Evolutionary conservation across 2,113 vertebrate species (phyloP).

Genomic region (Dinomys branickii): DNA sequence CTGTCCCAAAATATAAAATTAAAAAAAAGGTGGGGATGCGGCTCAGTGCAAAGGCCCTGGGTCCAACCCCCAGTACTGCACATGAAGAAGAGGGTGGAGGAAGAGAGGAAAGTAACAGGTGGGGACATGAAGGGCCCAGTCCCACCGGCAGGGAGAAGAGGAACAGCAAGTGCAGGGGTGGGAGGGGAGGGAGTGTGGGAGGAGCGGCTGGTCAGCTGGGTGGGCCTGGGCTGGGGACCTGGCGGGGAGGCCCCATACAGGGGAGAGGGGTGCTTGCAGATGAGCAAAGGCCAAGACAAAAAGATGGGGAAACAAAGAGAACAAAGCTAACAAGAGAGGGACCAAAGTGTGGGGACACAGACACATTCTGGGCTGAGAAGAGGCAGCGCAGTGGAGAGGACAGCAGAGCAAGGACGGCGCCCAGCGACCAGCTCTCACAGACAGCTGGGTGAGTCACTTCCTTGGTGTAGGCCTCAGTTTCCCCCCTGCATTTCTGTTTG

Average conservation of each 20-base stretch:
- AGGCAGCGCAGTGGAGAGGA: background rate
- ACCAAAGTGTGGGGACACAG: background rate
- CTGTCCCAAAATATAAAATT: background rate
- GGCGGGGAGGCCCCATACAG: background rate
- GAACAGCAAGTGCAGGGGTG: background rate
- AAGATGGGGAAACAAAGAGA: background rate
- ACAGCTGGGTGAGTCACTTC: constrained; percentile 22
- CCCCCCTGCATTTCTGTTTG: background rate
- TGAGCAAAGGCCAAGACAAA: background rate
- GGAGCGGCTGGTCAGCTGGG: background rate
- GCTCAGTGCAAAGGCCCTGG: background rate
- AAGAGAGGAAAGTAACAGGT: background rate
- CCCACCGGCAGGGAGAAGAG: background rate
- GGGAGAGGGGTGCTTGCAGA: background rate
- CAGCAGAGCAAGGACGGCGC: background rate
- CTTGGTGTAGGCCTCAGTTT: constrained; percentile 53
- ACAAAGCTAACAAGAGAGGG: background rate
- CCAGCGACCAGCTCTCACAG: background rate
- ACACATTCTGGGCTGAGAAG: background rate
- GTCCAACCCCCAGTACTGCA: background rate
- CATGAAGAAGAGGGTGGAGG: background rate
- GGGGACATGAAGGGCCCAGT: background rate
- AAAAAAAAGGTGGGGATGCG: background rate
- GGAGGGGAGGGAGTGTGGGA: background rate
- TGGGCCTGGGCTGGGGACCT: background rate